Conservation (phyloP, 2,797 vertebrate species). For the Cyclura pinguis region DNA sequence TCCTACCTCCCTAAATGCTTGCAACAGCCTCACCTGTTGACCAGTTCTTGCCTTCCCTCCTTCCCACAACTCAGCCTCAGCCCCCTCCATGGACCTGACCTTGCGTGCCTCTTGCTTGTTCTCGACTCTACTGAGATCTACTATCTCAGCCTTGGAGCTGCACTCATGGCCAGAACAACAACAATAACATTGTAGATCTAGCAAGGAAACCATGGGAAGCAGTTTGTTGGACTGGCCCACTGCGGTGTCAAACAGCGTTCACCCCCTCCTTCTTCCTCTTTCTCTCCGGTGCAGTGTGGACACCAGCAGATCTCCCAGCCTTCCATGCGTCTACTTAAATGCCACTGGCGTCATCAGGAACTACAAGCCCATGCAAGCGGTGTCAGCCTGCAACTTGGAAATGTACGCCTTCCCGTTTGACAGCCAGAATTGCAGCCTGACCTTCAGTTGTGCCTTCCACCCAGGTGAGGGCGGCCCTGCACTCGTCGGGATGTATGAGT, state of each 20-base stretch:
- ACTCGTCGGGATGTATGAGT: too few species aligned
- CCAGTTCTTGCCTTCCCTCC: not conserved
- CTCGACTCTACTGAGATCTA: not conserved
- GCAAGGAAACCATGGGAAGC: not conserved
- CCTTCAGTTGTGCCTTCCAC: slow-evolving; percentile 89
- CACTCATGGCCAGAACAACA: not conserved
- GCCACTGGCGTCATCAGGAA: slow-evolving; percentile 87
- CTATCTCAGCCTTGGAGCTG: not conserved
- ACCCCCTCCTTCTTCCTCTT: not conserved
- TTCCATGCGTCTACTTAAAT: slow-evolving; percentile 89
- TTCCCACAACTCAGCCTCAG: not conserved
- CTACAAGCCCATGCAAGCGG: slow-evolving; percentile 87
- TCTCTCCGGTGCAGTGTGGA: slow-evolving; percentile 79
- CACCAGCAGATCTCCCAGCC: slow-evolving; percentile 80
- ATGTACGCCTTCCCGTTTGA: slow-evolving; percentile 90
- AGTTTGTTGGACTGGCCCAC: too few species aligned
- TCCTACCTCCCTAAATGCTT: too few species aligned
- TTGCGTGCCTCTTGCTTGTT: not conserved
- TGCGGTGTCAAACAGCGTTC: not conserved
- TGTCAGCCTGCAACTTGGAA: slow-evolving; percentile 86
- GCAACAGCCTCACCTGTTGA: not conserved
- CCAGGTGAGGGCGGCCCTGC: slow-evolving; percentile 79
- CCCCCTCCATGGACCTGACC: not conserved
- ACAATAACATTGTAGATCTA: too few species aligned
- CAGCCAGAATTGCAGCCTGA: slow-evolving; percentile 90